A percentile compares a stretch with the other conserved stretches of the same genome.
Conservation (phyloP, 2,797 vertebrate genomes). For the Lycodopsis pacificus region DNA sequence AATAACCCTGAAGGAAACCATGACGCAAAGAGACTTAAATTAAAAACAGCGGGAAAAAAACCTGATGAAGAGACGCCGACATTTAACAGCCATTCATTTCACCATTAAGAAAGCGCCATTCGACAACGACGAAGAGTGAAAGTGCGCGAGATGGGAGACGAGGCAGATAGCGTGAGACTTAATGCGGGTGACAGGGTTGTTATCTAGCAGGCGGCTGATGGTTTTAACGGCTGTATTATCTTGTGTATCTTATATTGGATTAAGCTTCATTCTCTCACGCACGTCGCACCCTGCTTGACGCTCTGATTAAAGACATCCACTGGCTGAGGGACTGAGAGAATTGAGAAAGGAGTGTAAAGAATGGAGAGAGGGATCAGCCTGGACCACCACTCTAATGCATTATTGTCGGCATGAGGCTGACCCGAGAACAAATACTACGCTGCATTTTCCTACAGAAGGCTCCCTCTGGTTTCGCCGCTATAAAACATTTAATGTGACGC, state of each 20-base stretch:
- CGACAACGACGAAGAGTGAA: slow-evolving; percentile 36
- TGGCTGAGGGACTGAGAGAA: slow-evolving; percentile 31
- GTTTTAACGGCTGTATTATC: slow-evolving; percentile 81
- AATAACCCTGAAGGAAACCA: slow-evolving; percentile 60
- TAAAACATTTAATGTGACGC: slow-evolving; percentile 11
- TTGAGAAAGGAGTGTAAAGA: neutral
- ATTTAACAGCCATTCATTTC: slow-evolving; percentile 70
- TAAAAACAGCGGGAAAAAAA: neutral
- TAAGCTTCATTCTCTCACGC: slow-evolving; percentile 73
- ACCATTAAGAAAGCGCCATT: slow-evolving; percentile 57
- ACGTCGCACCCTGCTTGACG: slow-evolving; percentile 70
- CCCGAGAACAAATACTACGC: neutral
- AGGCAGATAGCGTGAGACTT: slow-evolving; percentile 39
- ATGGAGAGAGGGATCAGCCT: slow-evolving; percentile 6
- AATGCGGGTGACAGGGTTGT: slow-evolving; percentile 71
- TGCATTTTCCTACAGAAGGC: neutral
- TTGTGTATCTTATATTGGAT: slow-evolving; percentile 77
- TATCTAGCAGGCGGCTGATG: slow-evolving; percentile 74
- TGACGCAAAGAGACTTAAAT: slow-evolving; percentile 60
- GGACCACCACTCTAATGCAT: neutral
- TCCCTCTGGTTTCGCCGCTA: neutral
- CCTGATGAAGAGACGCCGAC: slow-evolving; percentile 49
- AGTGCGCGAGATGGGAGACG: slow-evolving; percentile 26
- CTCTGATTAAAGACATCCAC: slow-evolving; percentile 78
- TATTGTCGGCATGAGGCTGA: neutral